Percentiles rank a stretch among this genome's conserved stretches.
Conservation (phyloP, 2,113 vertebrate species). For the Physeter macrocephalus region DNA sequence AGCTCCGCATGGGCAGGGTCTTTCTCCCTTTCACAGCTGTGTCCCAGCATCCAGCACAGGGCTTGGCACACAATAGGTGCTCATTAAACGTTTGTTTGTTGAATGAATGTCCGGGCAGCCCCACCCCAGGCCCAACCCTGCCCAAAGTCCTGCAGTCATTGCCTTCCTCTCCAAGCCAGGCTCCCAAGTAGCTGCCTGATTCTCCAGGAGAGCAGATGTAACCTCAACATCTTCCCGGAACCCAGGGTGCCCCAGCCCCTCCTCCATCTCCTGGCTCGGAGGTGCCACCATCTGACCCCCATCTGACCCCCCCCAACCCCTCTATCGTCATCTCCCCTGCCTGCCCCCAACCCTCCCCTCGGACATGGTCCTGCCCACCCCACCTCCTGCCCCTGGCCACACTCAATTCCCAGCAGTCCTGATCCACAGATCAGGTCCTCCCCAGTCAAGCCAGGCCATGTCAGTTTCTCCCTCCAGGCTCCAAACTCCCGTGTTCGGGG, state of each 20-base stretch:
- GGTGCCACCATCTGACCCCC: background rate
- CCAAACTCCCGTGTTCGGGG: background rate
- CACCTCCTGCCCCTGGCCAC: background rate
- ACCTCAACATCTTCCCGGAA: background rate
- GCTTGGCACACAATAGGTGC: background rate
- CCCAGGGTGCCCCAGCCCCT: background rate
- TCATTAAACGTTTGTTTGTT: background rate
- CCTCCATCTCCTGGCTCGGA: background rate
- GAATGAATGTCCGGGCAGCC: background rate
- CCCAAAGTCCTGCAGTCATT: background rate
- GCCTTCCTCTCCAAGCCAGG: too few relatives aligned
- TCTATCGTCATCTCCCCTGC: background rate
- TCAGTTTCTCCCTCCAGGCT: background rate
- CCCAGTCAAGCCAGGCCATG: background rate
- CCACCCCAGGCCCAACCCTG: background rate
- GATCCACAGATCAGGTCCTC: background rate
- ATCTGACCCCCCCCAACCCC: too few relatives aligned
- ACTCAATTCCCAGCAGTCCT: background rate
- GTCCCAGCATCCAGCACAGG: background rate
- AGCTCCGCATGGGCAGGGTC: too few relatives aligned
- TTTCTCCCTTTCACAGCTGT: background rate
- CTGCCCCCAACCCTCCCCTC: fast-evolving
- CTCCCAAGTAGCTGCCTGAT: background rate
- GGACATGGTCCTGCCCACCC: background rate
- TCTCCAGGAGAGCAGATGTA: background rate